phyloP scores from a whole-genome alignment of 2,797 vertebrate genomes.

The Pantherophis alleghaniensis region DNA sequence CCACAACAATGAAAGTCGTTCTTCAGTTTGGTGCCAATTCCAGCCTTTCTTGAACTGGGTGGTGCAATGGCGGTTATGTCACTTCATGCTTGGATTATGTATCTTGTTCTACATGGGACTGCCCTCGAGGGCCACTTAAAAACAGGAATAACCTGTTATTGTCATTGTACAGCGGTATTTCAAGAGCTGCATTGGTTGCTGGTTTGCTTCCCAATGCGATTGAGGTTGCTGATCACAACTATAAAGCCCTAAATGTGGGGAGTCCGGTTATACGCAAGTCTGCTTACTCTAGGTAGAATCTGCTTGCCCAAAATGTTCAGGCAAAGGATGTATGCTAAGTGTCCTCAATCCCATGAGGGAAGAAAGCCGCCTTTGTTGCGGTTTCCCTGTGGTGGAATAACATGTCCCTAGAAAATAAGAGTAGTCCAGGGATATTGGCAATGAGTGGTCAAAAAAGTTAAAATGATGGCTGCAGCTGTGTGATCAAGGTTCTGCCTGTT shows the following conservation, averaged over 20 bases:
- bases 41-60: not conserved
- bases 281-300: not conserved
- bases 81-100: not conserved
- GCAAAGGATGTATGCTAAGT: not conserved
- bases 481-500: not conserved
- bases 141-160: not conserved
- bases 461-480: not conserved
- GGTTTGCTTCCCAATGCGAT: not conserved
- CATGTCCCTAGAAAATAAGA: not conserved
- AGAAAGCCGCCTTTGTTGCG: not conserved
- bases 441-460: not conserved
- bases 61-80: not conserved
- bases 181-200: not conserved
- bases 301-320: not conserved
- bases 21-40: not conserved
- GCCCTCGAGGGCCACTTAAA: not conserved
- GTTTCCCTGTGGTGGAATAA: not conserved
- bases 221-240: not conserved
- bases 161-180: not conserved
- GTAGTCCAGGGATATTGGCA: not conserved
- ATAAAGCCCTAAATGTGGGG: not conserved
- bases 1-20: not conserved
- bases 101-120: not conserved
- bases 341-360: not conserved
- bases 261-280: not conserved